A percentile compares a stretch with the other conserved stretches of the same genome.
Conservation (phyloP, 2,888 invertebrate genomes). For the Lithophane socia region DNA sequence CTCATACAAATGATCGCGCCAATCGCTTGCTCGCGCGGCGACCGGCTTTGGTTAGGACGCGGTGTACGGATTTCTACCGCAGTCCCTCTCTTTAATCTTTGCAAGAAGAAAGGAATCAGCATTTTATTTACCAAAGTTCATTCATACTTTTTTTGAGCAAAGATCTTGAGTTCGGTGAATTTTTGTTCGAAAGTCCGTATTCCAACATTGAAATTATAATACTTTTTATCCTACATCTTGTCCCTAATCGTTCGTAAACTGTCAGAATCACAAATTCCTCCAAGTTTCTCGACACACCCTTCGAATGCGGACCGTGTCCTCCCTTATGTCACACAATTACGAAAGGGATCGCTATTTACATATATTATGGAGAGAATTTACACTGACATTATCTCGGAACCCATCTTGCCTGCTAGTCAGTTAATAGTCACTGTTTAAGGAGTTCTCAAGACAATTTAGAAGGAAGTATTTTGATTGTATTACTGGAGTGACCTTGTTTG, state of each 20-base stretch:
- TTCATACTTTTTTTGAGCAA: background rate
- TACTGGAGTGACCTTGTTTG: constrained; percentile 1
- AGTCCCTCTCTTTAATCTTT: background rate
- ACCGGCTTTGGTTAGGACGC: too few species aligned
- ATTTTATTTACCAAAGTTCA: background rate
- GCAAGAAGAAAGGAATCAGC: background rate
- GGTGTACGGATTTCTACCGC: background rate
- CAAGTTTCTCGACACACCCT: constrained; percentile 9
- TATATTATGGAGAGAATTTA: constrained; percentile 59
- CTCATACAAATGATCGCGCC: too few species aligned
- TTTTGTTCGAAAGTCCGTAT: background rate
- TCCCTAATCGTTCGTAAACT: constrained; percentile 25
- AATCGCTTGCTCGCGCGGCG: too few species aligned
- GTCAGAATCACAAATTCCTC: constrained; percentile 29
- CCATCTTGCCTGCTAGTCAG: constrained; percentile 60
- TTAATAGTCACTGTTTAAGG: constrained; percentile 48
- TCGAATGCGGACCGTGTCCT: constrained; percentile 35
- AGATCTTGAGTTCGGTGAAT: background rate
- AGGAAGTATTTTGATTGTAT: constrained; percentile 8
- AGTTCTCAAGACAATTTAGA: constrained; percentile 27
- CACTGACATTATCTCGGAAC: constrained; percentile 56
- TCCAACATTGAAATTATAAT: background rate
- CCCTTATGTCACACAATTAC: constrained; percentile 56
- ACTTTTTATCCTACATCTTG: background rate
- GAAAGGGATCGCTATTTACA: constrained; percentile 58